A percentile compares a stretch with the other conserved stretches of the same genome.
These are phyloP conservation scores for Chlorops oryzae DNA, from an alignment of 1,140 invertebrate genomes.

Conservation along the genomic window DNA sequence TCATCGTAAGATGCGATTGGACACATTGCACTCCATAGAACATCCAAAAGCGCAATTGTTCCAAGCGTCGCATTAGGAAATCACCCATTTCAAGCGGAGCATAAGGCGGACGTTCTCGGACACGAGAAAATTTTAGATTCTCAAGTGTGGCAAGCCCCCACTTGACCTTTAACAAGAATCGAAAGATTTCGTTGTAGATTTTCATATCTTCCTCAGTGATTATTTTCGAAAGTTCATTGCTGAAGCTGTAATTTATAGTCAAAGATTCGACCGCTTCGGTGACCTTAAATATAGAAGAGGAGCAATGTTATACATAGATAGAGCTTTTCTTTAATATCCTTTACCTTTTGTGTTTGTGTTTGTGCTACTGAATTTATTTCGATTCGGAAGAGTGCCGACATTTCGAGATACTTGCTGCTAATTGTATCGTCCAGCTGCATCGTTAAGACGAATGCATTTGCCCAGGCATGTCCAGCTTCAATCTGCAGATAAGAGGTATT, in stretches of 20 bases:
- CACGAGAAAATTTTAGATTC: constrained; percentile 25
- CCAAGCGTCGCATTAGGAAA: constrained; percentile 35
- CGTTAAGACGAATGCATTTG: constrained; percentile 22
- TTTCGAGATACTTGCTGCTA: constrained; percentile 11
- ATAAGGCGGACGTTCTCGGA: constrained; percentile 16
- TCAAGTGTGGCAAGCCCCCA: constrained; percentile 40
- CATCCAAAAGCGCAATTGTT: constrained; percentile 45
- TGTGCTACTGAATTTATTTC: constrained; percentile 19
- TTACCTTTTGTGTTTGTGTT: constrained; percentile 18
- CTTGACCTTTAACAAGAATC: constrained; percentile 38
- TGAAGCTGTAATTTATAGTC: constrained; percentile 24
- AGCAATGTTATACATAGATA: not conserved
- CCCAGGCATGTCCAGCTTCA: constrained; percentile 29
- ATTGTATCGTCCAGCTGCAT: constrained; percentile 27
- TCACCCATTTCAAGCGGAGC: constrained; percentile 29
- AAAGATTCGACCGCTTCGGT: constrained; percentile 32
- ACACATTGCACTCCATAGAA: constrained; percentile 30
- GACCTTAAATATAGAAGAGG: constrained; percentile 5
- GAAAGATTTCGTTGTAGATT: constrained; percentile 38
- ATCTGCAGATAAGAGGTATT: constrained; percentile 21
- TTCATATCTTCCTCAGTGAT: constrained; percentile 21
- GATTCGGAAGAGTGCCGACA: constrained; percentile 20
- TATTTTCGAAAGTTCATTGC: constrained; percentile 21
- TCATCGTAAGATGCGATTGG: constrained; percentile 35
- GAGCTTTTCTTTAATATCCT: not conserved